Evolutionary conservation across 2,113 vertebrate genomes (phyloP), one percentile per base, ranked within the genome.

Genomic region (Melanostigma gelatinosum): DNA sequence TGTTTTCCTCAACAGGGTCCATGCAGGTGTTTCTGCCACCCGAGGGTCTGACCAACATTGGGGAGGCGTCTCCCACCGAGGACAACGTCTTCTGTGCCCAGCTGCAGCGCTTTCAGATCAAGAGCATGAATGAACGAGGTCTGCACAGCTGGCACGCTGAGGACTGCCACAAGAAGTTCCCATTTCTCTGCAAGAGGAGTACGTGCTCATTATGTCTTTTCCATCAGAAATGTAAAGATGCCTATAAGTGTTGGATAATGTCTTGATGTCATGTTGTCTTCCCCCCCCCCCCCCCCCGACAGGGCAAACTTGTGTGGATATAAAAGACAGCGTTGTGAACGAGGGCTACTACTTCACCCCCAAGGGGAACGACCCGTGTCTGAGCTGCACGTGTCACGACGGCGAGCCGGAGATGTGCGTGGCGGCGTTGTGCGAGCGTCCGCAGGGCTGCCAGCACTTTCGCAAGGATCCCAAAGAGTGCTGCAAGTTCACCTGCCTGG

Each of bases 261-360:
- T 80, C 20, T 36, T 69, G 1, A 81, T 3, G 18, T 66, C 29
- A 1, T 69, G 0, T 77, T 44, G 50, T 20, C 5, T 4, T 3
- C 8, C 79, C 74, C 54, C 13, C 79, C 72, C 5, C 1, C 3
- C 8, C 79, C 74, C 54, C 13, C 79, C 72, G 4, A 24, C 90
- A 99, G 98, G 96, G 85, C 98, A 99, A 87, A 99, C 98, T 0
- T 99, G 98, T 1, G 97, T 99, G 40, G 98, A 99, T 88, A 99
- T 99, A 88, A 98, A 97, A 83, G 98, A 99, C 94, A 98, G 99
- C 6, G 96, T 99, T 44, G 98, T 99, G 0, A 97, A 96, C 2
- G 98, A 99, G 94, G 98, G 98, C 38, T 97, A 97, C 92, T 98
- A 99, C 84, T 99, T 99, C 95, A 99, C 98, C 0, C 98, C 98